Conservation (phyloP, 2,888 invertebrate genomes). For the Tinea trinotella region DNA sequence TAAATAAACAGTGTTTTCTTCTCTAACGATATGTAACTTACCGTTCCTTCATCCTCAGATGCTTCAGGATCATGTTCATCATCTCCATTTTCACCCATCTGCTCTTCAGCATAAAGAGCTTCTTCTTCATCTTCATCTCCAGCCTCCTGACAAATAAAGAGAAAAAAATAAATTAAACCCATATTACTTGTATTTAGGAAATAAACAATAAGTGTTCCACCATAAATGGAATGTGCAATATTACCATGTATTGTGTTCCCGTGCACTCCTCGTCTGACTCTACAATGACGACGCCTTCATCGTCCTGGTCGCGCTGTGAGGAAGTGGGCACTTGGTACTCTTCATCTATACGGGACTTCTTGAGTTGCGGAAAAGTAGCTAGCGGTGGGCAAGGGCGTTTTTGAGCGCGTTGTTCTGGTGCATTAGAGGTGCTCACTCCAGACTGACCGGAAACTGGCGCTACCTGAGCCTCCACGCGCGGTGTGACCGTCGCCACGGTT, state of each 20-base stretch:
- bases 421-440: conserved; percentile 43
- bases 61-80: conserved; percentile 55
- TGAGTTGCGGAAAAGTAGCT: conserved; percentile 52
- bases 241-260: conserved; percentile 68
- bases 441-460: conserved; percentile 35
- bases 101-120: conserved; percentile 65
- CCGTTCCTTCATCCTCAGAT: conserved; percentile 37
- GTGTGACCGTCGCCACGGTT: conserved; percentile 72
- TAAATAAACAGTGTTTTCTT: not conserved
- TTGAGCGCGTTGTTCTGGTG: conserved; percentile 47
- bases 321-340: conserved; percentile 86
- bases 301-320: conserved; percentile 88
- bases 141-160: too few relatives aligned
- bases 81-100: conserved; percentile 66
- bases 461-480: conserved; percentile 26
- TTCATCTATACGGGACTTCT: conserved; percentile 56
- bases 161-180: not conserved
- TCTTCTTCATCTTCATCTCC: conserved; percentile 11
- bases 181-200: not conserved
- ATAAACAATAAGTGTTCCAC: too few relatives aligned
- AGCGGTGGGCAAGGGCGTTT: conserved; percentile 53
- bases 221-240: conserved; percentile 14
- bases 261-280: conserved; percentile 82
- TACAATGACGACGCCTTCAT: conserved; percentile 83
- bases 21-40: not conserved